phyloP scores from a whole-genome alignment of 2,113 vertebrate species.

The Crotalus viridis region DNA sequence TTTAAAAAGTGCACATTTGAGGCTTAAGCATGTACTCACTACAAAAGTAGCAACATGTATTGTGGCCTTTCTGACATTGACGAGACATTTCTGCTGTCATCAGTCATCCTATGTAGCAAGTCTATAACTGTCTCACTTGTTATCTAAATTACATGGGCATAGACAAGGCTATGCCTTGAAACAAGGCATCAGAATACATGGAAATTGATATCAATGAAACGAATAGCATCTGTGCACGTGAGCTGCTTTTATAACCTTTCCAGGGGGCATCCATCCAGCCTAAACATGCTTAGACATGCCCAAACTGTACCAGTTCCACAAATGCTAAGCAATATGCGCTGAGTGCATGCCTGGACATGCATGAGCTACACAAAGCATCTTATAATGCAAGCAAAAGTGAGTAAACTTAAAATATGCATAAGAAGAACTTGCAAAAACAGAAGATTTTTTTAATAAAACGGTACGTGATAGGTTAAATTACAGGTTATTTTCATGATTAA shows the following conservation, averaged over 20 bases:
- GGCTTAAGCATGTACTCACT: neutral
- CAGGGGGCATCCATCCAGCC: neutral
- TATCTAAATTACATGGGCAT: neutral
- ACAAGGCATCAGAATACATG: neutral
- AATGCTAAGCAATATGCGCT: neutral
- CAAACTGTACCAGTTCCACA: neutral
- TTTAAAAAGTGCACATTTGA: neutral
- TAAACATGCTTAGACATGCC: neutral
- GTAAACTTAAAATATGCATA: neutral
- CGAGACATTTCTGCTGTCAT: neutral
- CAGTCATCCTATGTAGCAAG: neutral
- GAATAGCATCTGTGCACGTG: neutral
- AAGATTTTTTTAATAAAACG: neutral
- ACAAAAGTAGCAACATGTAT: neutral
- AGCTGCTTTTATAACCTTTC: neutral
- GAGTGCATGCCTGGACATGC: neutral
- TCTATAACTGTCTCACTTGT: neutral
- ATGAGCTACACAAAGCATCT: neutral
- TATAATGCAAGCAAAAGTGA: neutral
- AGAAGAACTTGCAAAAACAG: neutral
- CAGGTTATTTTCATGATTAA: neutral
- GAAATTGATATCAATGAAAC: neutral
- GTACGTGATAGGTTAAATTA: neutral
- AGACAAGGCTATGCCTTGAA: neutral
- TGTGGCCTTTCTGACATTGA: neutral